Base-by-base conservation (phyloP, 2,888 invertebrate genomes). In the Bombylius major region DNA sequence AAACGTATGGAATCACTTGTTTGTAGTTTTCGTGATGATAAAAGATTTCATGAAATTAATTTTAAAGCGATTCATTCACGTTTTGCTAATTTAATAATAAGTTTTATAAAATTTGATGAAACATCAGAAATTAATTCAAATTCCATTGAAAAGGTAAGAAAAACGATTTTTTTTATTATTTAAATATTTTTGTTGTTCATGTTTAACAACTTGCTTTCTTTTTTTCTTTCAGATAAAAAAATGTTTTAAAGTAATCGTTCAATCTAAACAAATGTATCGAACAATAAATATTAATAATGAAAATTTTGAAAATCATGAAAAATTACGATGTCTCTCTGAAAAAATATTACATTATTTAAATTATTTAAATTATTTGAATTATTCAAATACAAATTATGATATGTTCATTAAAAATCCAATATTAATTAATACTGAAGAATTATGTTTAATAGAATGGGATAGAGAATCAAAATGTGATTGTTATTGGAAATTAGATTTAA, bases 1-100 rank as follows among this genome's bases (percentile, higher is more conserved):
- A 83, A 82, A 69, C 83, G 84, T 67, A 71, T 87, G 47, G 83
- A 84, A 67, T 79, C 82, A 60, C 78, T 86, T 5, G 82, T 86
- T 49, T 77, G 75, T 54, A 83, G 83, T 46, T 87, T 84, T 67
- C 82, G 82, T 78, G 81, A 82, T 60, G 86, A 87, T 67, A 73
- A 76, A 32, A 71, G 86, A 59, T 86, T 85, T 67, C 69, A 77
- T 6, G 76, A 77, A 14, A 81, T 83, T 1, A 77, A 86, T 66
- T 86, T 86, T 65, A 77, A 79, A 12, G 70, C 82, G 58, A 79
- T 82, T 46, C 87, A 87, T 66, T 80, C 82, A 0, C 74, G 86
- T 48, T 71, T 86, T 54, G 83, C 83, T 0, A 78, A 80, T 61
- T 68, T 84, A 31, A 80, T 84, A 0, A 79, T 80, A 4, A 79